Evolutionary conservation across 1,140 invertebrate genomes (phyloP).

Genomic region (Stegodyphus dumicola): DNA sequence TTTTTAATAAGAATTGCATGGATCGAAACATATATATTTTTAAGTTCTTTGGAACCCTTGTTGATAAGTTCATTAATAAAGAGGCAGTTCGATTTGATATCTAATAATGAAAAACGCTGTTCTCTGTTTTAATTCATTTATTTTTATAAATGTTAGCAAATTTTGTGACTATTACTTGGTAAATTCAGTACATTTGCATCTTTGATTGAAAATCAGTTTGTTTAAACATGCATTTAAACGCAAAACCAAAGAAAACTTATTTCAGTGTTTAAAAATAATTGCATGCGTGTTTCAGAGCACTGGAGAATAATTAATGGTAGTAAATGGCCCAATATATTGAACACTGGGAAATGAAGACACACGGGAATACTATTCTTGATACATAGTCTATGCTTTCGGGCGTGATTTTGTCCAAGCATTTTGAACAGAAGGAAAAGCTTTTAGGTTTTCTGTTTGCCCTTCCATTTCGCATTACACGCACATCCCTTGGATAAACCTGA

Average conservation of each 20-base stretch:
- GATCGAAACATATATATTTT: too few species aligned
- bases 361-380: constrained; percentile 53
- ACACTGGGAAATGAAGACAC: constrained; percentile 45
- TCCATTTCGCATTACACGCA: constrained; percentile 3
- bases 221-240: not conserved
- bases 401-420: constrained; percentile 18
- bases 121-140: too few species aligned
- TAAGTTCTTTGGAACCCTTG: too few species aligned
- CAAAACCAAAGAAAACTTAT: not conserved
- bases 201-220: not conserved
- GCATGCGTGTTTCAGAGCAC: too few species aligned
- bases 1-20: too few species aligned
- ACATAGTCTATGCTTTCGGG: constrained; percentile 49
- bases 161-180: too few species aligned
- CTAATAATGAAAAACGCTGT: too few species aligned
- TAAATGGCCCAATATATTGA: constrained; percentile 56
- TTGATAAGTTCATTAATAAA: too few species aligned
- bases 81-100: too few species aligned
- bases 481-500: constrained; percentile 45
- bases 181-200: too few species aligned
- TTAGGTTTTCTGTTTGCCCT: constrained; percentile 2
- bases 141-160: too few species aligned
- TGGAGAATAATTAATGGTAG: not conserved
- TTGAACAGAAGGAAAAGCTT: constrained; percentile 10
- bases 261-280: not conserved